Evolutionary conservation across 2,888 invertebrate species (phyloP).

Genomic region (Trissolcus japonicus): DNA sequence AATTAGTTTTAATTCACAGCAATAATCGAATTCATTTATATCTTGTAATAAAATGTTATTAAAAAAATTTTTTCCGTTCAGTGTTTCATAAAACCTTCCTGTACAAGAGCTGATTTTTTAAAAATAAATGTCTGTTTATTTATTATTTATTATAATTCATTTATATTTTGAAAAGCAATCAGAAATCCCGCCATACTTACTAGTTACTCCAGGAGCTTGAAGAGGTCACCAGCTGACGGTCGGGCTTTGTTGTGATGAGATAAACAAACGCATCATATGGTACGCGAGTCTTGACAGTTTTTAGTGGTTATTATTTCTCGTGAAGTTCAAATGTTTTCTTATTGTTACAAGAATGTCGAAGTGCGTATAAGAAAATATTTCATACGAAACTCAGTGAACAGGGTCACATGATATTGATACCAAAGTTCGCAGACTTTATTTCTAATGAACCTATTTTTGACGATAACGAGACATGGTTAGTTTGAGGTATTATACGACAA

Average conservation of each 20-base stretch:
- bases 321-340: background rate
- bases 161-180: background rate
- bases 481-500: constrained; percentile 11
- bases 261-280: constrained; percentile 2
- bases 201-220: background rate
- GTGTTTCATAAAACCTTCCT: too few relatives aligned
- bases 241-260: background rate
- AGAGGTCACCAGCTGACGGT: background rate
- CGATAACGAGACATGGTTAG: constrained; percentile 30
- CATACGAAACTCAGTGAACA: background rate
- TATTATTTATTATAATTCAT: too few relatives aligned
- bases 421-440: constrained; percentile 21
- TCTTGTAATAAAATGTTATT: too few relatives aligned
- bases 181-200: background rate
- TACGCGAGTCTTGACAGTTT: background rate
- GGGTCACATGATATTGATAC: constrained; percentile 5
- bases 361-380: background rate
- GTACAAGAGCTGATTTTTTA: too few relatives aligned
- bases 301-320: background rate
- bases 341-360: background rate
- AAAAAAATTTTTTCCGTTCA: too few relatives aligned
- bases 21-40: too few relatives aligned
- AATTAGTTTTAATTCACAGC: constrained; percentile 23
- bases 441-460: constrained; percentile 7
- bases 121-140: background rate